These are phyloP conservation scores for Macropus fuliginosus DNA, from an alignment of 2,797 vertebrate species.

Conservation along the genomic window DNA sequence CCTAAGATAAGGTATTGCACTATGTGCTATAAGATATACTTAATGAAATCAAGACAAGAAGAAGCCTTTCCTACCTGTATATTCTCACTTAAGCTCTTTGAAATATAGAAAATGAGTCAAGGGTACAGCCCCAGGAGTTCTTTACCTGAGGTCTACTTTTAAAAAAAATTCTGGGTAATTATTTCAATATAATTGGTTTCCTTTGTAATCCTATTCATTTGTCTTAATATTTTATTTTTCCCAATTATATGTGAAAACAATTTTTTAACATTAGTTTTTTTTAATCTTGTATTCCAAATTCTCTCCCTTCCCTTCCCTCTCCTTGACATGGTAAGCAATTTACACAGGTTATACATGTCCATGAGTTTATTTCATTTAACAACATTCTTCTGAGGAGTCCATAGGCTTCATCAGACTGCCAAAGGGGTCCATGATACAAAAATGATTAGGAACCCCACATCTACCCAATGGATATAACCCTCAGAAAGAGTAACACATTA, in stretches of 20 bases:
- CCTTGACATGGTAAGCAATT: neutral
- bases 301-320: neutral
- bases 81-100: neutral
- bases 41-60: neutral
- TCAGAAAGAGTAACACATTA: neutral
- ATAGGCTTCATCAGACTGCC: neutral
- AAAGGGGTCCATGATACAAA: neutral
- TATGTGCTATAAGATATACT: neutral
- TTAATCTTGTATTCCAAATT: neutral
- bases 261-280: neutral
- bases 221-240: neutral
- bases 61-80: neutral
- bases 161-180: neutral
- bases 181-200: neutral
- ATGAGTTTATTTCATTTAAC: neutral
- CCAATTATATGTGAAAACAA: neutral
- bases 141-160: neutral
- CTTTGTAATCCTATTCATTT: neutral
- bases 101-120: neutral
- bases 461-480: neutral
- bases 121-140: neutral
- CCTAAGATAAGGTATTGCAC: neutral
- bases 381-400: neutral
- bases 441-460: neutral
- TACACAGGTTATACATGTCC: neutral